These are phyloP conservation scores for Chirona hameri DNA, from an alignment of 2,888 invertebrate genomes.

Conservation along the genomic window DNA sequence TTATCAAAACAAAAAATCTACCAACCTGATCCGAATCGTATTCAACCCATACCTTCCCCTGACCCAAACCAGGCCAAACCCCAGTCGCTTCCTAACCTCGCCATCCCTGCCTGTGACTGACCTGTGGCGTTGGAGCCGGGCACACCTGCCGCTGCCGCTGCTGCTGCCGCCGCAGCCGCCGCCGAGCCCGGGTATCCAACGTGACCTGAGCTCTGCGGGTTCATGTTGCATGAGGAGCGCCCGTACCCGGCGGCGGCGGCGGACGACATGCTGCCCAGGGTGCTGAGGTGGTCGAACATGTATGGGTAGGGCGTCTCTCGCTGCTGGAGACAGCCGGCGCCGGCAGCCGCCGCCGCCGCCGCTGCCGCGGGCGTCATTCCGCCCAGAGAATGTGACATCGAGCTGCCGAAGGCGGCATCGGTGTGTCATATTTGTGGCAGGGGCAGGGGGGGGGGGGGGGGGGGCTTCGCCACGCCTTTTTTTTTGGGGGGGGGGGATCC, in stretches of 20 bases:
- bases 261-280: conserved; percentile 67
- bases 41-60: too few relatives aligned
- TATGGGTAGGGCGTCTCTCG: conserved; percentile 76
- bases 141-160: neutral
- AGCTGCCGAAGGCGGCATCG: conserved; percentile 43
- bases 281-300: conserved; percentile 71
- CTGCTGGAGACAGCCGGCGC: conserved; percentile 53
- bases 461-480: too few relatives aligned
- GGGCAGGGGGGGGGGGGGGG: too few relatives aligned
- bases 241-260: conserved; percentile 51
- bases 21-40: too few relatives aligned
- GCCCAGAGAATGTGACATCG: conserved; percentile 88
- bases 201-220: neutral
- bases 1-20: too few relatives aligned
- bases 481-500: too few relatives aligned
- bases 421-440: neutral
- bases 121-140: neutral
- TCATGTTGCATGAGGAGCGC: conserved; percentile 36
- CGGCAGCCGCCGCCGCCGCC: conserved; percentile 29
- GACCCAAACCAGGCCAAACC: too few relatives aligned
- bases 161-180: conserved; percentile 12
- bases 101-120: neutral
- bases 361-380: conserved; percentile 65
- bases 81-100: too few relatives aligned
- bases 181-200: conserved; percentile 2